Percentiles rank a stretch among this genome's conserved stretches.
Conservation (phyloP, 2,797 vertebrate genomes). For the Sebastes dallii region DNA sequence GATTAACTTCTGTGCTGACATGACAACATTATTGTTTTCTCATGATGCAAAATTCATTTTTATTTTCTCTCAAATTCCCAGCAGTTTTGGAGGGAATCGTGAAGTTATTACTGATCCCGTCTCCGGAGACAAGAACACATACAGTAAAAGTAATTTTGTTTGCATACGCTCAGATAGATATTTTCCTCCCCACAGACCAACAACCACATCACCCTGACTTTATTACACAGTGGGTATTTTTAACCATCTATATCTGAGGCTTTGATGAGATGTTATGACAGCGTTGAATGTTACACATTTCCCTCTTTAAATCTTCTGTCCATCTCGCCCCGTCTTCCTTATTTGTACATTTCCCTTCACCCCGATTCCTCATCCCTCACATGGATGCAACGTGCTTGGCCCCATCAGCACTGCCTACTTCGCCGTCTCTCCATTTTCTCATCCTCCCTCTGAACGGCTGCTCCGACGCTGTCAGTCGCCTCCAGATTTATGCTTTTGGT, state of each 20-base stretch:
- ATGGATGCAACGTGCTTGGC: conserved; percentile 3
- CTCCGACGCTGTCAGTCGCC: conserved; percentile 50
- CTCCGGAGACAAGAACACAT: background rate
- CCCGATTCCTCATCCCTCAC: background rate
- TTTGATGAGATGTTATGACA: conserved; percentile 1
- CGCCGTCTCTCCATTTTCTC: conserved; percentile 20
- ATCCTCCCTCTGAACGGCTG: conserved; percentile 57
- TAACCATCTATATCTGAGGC: background rate
- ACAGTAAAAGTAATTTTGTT: background rate
- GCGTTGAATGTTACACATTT: background rate
- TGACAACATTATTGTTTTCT: background rate
- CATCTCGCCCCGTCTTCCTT: background rate
- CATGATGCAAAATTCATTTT: background rate
- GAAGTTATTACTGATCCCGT: background rate
- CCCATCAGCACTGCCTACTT: conserved; percentile 13
- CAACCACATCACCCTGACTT: background rate
- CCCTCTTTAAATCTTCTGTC: background rate
- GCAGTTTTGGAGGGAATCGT: background rate
- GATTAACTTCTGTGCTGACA: background rate
- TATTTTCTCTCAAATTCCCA: background rate
- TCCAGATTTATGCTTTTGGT: conserved; percentile 47
- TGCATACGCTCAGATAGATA: background rate
- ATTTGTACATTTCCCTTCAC: conserved; percentile 7
- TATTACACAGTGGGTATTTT: background rate
- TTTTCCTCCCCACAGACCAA: background rate